Conservation (phyloP, 2,113 vertebrate species). For the Peucedramus taeniatus region DNA sequence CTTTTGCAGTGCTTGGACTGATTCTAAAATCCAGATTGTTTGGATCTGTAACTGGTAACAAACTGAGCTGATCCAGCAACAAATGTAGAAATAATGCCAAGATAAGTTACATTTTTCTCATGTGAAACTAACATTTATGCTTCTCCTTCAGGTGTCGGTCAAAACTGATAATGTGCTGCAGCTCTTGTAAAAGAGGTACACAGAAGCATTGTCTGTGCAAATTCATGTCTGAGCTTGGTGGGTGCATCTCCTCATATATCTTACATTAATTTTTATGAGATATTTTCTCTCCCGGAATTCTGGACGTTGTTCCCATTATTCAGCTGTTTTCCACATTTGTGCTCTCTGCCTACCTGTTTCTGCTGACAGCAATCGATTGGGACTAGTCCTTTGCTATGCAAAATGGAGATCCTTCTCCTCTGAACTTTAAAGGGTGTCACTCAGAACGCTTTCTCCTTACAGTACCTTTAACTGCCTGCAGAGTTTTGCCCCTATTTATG, state of each 20-base stretch:
- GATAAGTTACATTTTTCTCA: neutral
- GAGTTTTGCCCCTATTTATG: neutral
- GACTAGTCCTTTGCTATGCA: neutral
- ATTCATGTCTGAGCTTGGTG: neutral
- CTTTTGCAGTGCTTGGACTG: neutral
- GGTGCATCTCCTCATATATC: neutral
- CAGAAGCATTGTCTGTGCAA: neutral
- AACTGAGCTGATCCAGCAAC: neutral
- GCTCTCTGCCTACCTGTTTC: neutral
- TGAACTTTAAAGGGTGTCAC: neutral
- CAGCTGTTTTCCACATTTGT: conserved; percentile 21
- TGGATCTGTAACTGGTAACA: neutral
- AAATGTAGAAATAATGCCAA: neutral
- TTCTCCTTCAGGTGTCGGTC: neutral
- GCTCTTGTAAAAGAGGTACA: neutral
- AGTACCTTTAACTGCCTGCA: neutral
- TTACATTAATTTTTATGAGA: conserved; percentile 3
- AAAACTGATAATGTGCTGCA: neutral
- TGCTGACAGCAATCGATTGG: neutral
- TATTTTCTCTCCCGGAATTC: neutral
- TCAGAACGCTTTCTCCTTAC: neutral
- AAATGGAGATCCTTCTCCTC: neutral
- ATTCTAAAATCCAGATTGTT: neutral
- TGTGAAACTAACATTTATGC: neutral
- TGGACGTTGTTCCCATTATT: neutral